Percentiles rank a stretch among this genome's conserved stretches.
Conservation (phyloP, 1,140 invertebrate species). For the Nymphalis io region DNA sequence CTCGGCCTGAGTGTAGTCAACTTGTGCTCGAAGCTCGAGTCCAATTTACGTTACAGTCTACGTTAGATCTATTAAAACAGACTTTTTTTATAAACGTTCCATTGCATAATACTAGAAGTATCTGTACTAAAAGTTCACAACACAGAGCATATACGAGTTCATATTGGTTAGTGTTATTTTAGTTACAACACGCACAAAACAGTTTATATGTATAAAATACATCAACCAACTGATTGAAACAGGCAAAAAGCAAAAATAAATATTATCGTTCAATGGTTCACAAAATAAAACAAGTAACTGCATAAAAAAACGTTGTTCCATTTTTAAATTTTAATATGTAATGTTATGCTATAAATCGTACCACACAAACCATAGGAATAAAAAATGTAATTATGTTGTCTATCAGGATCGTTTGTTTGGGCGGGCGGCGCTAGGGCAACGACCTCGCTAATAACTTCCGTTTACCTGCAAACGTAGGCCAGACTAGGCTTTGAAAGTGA, state of each 20-base stretch:
- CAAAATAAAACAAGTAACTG: not conserved
- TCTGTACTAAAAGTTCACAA: no score
- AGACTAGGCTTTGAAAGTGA: constrained; percentile 40
- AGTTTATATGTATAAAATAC: no score
- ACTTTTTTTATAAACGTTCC: not conserved
- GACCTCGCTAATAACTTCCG: constrained; percentile 74
- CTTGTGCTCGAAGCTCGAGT: constrained; percentile 42
- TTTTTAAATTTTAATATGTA: not conserved
- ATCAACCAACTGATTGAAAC: no score
- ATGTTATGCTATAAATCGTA: constrained; percentile 11
- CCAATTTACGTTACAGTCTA: constrained; percentile 21
- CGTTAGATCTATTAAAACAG: constrained; percentile 1
- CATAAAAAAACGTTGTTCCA: not conserved
- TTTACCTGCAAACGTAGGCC: constrained; percentile 60
- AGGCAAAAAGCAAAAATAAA: no score
- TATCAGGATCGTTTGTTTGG: constrained; percentile 51
- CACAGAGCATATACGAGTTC: no score
- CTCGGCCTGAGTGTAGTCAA: constrained; percentile 35
- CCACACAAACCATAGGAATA: constrained; percentile 30
- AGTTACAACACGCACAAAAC: no score
- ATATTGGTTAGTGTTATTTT: no score
- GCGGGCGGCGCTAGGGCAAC: constrained; percentile 52
- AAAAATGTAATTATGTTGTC: constrained; percentile 41
- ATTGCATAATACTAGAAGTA: no score
- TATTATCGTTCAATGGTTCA: no score